These are phyloP conservation scores for Heliconius erato DNA, from an alignment of 2,888 invertebrate genomes.

Conservation along the genomic window DNA sequence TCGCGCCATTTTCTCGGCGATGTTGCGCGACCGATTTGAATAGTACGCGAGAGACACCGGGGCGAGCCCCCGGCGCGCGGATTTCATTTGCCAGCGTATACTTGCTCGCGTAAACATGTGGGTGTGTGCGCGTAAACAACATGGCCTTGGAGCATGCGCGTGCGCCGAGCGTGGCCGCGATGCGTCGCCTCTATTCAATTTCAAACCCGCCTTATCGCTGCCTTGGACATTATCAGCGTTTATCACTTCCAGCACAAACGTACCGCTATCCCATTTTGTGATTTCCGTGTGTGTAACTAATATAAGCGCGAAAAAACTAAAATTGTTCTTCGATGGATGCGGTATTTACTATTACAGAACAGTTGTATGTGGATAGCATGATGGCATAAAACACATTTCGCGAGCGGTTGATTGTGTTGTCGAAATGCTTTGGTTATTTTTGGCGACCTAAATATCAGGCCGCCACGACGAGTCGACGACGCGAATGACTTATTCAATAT, in stretches of 20 bases:
- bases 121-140: slow-evolving; percentile 78
- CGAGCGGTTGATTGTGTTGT: slow-evolving; percentile 63
- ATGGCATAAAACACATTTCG: slow-evolving; percentile 42
- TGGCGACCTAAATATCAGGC: slow-evolving; percentile 83
- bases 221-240: slow-evolving; percentile 67
- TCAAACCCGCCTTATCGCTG: slow-evolving; percentile 69
- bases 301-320: not conserved
- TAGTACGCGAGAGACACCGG: slow-evolving; percentile 57
- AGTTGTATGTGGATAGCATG: not conserved
- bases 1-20: slow-evolving; percentile 77
- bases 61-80: slow-evolving; percentile 56
- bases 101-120: slow-evolving; percentile 72
- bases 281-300: slow-evolving; percentile 14
- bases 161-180: slow-evolving; percentile 63
- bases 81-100: slow-evolving; percentile 62
- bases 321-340: not conserved
- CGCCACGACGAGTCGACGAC: slow-evolving; percentile 55
- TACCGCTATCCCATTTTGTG: slow-evolving; percentile 11
- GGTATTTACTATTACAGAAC: not conserved
- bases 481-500: slow-evolving; percentile 54
- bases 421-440: slow-evolving; percentile 76
- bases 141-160: slow-evolving; percentile 79
- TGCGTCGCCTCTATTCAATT: slow-evolving; percentile 64
- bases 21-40: slow-evolving; percentile 67
- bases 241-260: slow-evolving; percentile 57